A percentile compares a stretch with the other conserved stretches of the same genome.
These are phyloP conservation scores for Drosophila infuscata DNA, from an alignment of 2,888 invertebrate species.

Conservation along the genomic window DNA sequence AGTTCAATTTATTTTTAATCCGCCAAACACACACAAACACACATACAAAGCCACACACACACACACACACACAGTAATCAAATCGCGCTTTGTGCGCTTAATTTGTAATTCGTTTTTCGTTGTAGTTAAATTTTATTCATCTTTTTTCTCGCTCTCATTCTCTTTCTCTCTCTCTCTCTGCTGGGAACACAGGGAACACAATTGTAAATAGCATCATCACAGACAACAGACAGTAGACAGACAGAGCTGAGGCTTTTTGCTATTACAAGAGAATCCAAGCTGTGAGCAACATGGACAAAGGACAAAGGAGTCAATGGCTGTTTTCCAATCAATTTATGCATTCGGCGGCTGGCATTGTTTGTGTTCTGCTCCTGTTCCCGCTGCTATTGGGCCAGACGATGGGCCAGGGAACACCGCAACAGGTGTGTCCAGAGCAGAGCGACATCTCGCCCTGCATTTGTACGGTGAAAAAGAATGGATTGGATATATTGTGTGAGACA, in stretches of 20 bases:
- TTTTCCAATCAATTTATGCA: conserved; percentile 2
- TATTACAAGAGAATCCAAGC: conserved; percentile 22
- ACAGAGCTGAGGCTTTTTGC: conserved; percentile 15
- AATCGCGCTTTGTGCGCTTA: conserved; percentile 68
- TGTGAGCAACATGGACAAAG: conserved; percentile 52
- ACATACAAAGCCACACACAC: conserved; percentile 40
- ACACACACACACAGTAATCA: conserved; percentile 36
- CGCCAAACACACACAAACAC: conserved; percentile 51
- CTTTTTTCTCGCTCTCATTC: conserved; percentile 8
- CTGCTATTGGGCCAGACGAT: conserved; percentile 33
- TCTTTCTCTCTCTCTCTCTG: conserved; percentile 14
- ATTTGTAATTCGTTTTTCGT: conserved; percentile 62
- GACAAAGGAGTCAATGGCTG: conserved; percentile 27
- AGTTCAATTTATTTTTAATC: conserved; percentile 76
- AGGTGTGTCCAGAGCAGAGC: conserved; percentile 91
- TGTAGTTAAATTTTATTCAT: conserved; percentile 22
- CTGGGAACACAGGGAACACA: conserved; percentile 60
- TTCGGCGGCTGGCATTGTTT: background rate
- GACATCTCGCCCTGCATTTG: conserved; percentile 93
- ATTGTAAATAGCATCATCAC: conserved; percentile 62
- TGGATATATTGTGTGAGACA: conserved; percentile 95
- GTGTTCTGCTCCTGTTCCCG: conserved; percentile 19
- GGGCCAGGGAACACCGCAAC: conserved; percentile 83
- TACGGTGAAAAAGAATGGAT: conserved; percentile 93
- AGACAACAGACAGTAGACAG: conserved; percentile 8